Evolutionary conservation across 2,797 vertebrate genomes (phyloP).

Genomic region (Characodon lateralis): DNA sequence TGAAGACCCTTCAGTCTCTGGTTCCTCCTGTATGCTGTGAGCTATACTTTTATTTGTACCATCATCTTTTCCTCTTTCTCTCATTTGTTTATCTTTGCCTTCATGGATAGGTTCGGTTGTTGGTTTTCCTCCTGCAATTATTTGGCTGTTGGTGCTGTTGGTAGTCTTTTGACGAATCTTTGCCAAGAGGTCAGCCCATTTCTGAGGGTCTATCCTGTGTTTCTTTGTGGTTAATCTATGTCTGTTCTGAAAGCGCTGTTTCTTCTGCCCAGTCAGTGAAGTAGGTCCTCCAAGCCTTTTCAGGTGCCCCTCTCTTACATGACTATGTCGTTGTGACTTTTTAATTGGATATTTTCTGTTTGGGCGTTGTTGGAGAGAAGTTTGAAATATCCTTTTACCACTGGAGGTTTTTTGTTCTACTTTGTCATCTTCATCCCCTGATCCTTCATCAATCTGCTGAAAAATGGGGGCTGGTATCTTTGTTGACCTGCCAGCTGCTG

Average conservation of each 20-base stretch:
- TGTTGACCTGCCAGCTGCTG: conserved; percentile 72
- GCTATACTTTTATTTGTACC: conserved; percentile 13
- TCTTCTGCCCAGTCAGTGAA: conserved; percentile 77
- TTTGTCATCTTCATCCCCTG: conserved; percentile 70
- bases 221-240: conserved; percentile 83
- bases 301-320: conserved; percentile 37
- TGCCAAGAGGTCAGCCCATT: conserved; percentile 92
- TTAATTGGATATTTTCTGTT: conserved; percentile 47
- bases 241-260: conserved; percentile 82
- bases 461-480: conserved; percentile 74
- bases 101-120: conserved; percentile 22
- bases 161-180: conserved; percentile 88
- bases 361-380: conserved; percentile 20
- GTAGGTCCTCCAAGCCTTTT: conserved; percentile 47
- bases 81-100: conserved; percentile 20
- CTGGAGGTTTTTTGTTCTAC: conserved; percentile 30
- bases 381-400: conserved; percentile 26
- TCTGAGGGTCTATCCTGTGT: conserved; percentile 89
- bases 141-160: conserved; percentile 56
- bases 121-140: conserved; percentile 23
- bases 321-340: conserved; percentile 52
- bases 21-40: conserved; percentile 19
- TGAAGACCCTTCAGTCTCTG: conserved; percentile 81
- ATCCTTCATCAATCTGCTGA: conserved; percentile 83
- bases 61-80: conserved; percentile 11